These are phyloP conservation scores for Clupea harengus DNA, from an alignment of 2,113 vertebrate species.

Conservation along the genomic window DNA sequence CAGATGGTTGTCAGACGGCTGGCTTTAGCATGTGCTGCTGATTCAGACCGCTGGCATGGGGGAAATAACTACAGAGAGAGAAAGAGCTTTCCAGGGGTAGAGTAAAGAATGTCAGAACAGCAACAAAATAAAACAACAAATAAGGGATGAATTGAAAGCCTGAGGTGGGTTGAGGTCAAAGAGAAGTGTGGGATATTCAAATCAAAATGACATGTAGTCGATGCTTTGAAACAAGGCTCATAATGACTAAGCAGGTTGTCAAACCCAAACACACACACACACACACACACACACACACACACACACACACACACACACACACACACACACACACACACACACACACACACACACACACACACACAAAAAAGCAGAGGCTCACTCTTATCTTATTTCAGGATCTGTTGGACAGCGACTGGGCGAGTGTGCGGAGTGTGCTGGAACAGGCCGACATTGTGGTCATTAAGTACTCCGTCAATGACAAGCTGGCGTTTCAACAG, in stretches of 20 bases:
- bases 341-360: conserved; percentile 8
- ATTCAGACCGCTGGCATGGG: neutral
- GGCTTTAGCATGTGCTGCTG: neutral
- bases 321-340: neutral
- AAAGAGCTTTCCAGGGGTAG: neutral
- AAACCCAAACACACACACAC: conserved; percentile 3
- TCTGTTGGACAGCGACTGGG: conserved; percentile 91
- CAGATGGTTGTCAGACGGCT: neutral
- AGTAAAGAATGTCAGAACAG: neutral
- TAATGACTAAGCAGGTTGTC: neutral
- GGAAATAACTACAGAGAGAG: neutral
- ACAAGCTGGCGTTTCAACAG: conserved; percentile 91
- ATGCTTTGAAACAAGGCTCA: neutral
- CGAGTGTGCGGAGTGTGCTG: conserved; percentile 83
- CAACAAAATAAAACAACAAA: neutral
- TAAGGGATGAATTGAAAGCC: neutral
- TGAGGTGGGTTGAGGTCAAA: neutral
- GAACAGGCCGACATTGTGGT: conserved; percentile 91
- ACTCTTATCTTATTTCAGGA: conserved; percentile 69
- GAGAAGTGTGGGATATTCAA: neutral
- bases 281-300: neutral
- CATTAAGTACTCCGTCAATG: conserved; percentile 93
- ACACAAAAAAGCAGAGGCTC: neutral
- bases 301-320: conserved; percentile 13
- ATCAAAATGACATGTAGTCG: neutral